phyloP scores from a whole-genome alignment of 1,140 invertebrate genomes.

The Hyposmocoma kahamanoa region DNA sequence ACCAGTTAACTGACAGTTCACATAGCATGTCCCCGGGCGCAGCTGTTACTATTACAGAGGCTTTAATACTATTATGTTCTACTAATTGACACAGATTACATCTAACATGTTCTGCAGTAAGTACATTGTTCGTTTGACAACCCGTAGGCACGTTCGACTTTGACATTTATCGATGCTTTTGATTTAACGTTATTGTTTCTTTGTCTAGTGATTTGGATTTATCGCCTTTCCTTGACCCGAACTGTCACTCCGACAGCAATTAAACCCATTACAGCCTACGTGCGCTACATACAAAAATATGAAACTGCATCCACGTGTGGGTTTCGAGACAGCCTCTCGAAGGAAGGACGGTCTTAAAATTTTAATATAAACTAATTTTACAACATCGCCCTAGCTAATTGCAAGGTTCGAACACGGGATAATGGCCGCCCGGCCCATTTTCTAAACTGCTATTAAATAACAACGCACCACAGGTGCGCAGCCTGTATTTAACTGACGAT shows the following conservation, averaged over 20 bases:
- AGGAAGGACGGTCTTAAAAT: background rate
- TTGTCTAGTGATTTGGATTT: background rate
- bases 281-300: background rate
- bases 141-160: conserved; percentile 9
- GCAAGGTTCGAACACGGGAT: conserved; percentile 11
- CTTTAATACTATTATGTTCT: conserved; percentile 9
- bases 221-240: background rate
- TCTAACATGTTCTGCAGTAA: conserved; percentile 3
- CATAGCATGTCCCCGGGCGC: conserved; percentile 14
- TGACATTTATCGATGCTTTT: background rate
- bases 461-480: conserved; percentile 1
- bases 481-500: background rate
- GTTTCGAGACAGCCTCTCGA: background rate
- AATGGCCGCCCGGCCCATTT: conserved; percentile 12
- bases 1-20: conserved; percentile 18
- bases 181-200: background rate
- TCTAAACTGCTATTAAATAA: conserved; percentile 15
- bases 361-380: conserved; percentile 20
- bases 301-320: background rate
- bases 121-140: conserved; percentile 9
- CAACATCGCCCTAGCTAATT: conserved; percentile 13
- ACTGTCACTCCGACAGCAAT: background rate
- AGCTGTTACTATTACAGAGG: conserved; percentile 8
- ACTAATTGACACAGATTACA: conserved; percentile 16
- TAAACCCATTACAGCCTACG: conserved; percentile 1